Evolutionary conservation across 2,888 invertebrate species (phyloP).

Genomic region (Ectemnius cavifrons): DNA sequence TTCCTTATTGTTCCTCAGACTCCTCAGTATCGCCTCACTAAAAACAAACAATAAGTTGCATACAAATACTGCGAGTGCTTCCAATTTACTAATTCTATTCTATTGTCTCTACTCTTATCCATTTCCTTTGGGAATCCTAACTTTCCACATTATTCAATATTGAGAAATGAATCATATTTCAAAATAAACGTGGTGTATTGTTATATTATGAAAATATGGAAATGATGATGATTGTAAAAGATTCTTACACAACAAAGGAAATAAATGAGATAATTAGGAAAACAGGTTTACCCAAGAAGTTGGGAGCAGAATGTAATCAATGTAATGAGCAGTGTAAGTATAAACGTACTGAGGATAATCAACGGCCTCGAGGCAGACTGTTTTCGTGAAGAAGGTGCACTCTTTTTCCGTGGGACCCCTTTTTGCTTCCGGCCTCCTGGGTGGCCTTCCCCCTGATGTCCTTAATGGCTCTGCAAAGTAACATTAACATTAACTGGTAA

Average conservation of each 20-base stretch:
- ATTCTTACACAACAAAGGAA: no score
- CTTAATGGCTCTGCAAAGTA: conserved; percentile 37
- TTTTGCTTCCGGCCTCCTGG: conserved; percentile 69
- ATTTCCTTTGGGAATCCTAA: no score
- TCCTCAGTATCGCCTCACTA: conserved; percentile 85
- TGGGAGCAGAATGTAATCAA: not conserved
- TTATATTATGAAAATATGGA: no score
- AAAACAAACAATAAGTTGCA: not conserved
- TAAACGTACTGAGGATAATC: conserved; percentile 88
- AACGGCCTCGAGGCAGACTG: conserved; percentile 85
- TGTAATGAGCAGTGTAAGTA: conserved; percentile 1
- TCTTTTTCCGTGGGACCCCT: conserved; percentile 74
- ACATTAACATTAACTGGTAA: not conserved
- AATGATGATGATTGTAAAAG: no score
- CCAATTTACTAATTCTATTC: no score
- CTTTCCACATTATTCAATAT: no score
- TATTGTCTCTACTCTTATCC: no score
- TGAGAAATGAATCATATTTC: no score
- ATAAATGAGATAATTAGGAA: no score
- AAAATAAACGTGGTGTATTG: no score
- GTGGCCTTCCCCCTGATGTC: conserved; percentile 60
- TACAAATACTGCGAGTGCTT: no score
- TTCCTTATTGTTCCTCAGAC: conserved; percentile 84
- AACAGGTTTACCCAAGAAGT: no score
- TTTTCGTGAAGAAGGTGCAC: conserved; percentile 86